A percentile compares a stretch with the other conserved stretches of the same genome.
These are phyloP conservation scores for Sebastes reedi DNA, from an alignment of 2,797 vertebrate species.

Conservation along the genomic window DNA sequence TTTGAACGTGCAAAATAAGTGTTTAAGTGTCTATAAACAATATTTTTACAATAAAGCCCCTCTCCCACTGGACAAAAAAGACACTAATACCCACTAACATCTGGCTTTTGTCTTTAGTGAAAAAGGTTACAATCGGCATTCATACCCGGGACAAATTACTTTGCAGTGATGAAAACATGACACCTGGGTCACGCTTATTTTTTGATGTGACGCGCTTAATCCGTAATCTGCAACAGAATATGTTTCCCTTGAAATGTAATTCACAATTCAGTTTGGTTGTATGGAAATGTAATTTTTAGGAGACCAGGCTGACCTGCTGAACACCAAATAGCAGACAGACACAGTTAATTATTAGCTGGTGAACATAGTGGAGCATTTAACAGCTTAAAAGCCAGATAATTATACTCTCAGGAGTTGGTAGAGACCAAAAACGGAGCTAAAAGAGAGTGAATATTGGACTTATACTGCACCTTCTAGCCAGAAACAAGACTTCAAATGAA, in stretches of 20 bases:
- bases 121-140: too few species aligned
- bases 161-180: too few species aligned
- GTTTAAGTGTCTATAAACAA: background rate
- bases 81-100: too few species aligned
- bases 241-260: too few species aligned
- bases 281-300: too few species aligned
- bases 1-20: background rate
- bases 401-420: background rate
- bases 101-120: too few species aligned
- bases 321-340: background rate
- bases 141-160: too few species aligned
- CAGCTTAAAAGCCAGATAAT: background rate
- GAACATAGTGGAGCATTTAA: background rate
- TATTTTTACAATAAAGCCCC: background rate
- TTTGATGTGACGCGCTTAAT: too few species aligned
- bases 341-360: background rate
- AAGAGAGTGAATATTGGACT: background rate
- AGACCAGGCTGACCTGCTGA: background rate
- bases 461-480: background rate
- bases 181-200: too few species aligned
- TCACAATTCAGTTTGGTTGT: too few species aligned
- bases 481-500: background rate
- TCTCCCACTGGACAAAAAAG: too few species aligned
- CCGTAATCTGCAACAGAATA: too few species aligned
- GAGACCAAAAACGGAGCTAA: background rate